These are phyloP conservation scores for Poeciliopsis prolifica DNA, from an alignment of 2,113 vertebrate species.

Conservation along the genomic window DNA sequence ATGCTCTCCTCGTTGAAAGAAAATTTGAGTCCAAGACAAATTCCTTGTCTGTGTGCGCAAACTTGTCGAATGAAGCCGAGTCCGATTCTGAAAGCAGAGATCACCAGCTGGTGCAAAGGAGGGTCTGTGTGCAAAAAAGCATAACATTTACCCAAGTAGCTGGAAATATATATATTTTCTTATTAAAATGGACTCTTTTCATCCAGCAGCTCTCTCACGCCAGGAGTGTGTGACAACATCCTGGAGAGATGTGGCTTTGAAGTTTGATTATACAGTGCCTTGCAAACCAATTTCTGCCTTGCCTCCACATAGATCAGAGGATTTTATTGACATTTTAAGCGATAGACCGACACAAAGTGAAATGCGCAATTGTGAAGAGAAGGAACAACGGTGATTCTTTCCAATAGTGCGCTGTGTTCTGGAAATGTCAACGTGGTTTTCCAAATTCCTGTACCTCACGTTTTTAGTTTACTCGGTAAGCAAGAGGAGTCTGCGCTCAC, in stretches of 20 bases:
- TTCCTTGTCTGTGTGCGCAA: not conserved
- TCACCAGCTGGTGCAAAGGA: not conserved
- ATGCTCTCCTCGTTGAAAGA: too few species aligned
- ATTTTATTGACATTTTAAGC: not conserved
- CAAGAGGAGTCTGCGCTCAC: conserved; percentile 28
- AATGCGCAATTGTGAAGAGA: not conserved
- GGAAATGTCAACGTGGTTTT: conserved; percentile 5
- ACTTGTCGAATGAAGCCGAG: not conserved
- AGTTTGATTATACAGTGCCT: not conserved
- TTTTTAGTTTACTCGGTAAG: conserved; percentile 25
- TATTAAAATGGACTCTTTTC: not conserved
- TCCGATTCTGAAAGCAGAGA: not conserved
- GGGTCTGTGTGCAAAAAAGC: not conserved
- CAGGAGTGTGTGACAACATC: not conserved
- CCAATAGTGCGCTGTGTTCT: not conserved
- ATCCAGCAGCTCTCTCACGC: not conserved
- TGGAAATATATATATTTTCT: not conserved
- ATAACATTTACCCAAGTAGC: not conserved
- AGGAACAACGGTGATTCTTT: not conserved
- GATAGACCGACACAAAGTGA: not conserved
- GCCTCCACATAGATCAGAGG: not conserved
- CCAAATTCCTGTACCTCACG: conserved; percentile 27
- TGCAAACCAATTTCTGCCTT: not conserved
- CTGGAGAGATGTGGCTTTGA: not conserved
- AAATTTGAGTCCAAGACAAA: too few species aligned